Percentiles rank a stretch among this genome's conserved stretches.
phyloP scores from a whole-genome alignment of 2,113 vertebrate species.

The Lepisosteus osseus region DNA sequence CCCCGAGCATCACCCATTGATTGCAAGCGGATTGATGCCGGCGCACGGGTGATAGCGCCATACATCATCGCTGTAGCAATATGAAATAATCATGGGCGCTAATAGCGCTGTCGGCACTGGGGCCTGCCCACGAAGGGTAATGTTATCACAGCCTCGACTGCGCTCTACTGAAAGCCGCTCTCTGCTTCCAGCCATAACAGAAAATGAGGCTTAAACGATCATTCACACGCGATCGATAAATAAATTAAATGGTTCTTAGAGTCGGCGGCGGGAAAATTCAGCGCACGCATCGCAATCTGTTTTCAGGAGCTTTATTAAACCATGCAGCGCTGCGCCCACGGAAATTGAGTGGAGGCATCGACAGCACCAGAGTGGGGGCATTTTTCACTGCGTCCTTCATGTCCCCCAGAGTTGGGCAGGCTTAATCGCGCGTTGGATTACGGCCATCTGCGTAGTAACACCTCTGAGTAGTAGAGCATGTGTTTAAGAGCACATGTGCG shows the following conservation, averaged over 20 bases:
- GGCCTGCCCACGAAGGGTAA: not conserved
- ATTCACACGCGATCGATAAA: not conserved
- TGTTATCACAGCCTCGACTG: not conserved
- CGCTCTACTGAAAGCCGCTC: not conserved
- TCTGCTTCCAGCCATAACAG: not conserved
- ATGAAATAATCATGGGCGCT: not conserved
- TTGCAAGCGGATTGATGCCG: not conserved
- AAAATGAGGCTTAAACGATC: not conserved
- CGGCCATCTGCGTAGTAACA: too few species aligned
- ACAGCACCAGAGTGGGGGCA: too few species aligned
- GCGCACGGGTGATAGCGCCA: not conserved
- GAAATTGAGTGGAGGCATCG: not conserved
- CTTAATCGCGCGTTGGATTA: too few species aligned
- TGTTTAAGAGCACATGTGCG: too few species aligned
- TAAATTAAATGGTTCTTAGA: not conserved
- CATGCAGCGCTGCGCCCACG: too few species aligned
- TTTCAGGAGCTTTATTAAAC: not conserved
- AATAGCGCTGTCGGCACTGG: not conserved
- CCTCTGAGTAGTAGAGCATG: too few species aligned
- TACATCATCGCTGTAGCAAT: not conserved
- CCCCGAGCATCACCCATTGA: not conserved
- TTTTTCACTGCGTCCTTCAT: too few species aligned
- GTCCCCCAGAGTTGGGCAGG: too few species aligned
- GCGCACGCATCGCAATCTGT: not conserved
- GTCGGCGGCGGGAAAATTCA: not conserved